phyloP scores from a whole-genome alignment of 2,113 vertebrate species.

The Phalacrocorax pelagicus region DNA sequence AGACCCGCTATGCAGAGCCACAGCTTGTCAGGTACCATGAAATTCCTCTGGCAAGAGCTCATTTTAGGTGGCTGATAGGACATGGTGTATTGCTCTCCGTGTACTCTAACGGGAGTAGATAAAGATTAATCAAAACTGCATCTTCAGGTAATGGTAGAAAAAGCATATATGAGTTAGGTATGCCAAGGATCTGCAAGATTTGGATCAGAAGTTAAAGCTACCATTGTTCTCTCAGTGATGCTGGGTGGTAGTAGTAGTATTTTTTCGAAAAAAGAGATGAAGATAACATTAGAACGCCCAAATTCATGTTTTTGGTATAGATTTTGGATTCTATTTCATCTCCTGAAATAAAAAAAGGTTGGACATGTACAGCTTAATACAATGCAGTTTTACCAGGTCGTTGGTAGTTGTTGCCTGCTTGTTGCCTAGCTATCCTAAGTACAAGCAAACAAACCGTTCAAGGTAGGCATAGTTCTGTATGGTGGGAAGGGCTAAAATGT shows the following conservation, averaged over 20 bases:
- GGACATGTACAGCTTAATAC: not conserved
- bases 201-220: not conserved
- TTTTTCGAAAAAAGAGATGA: not conserved
- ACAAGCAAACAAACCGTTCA: conserved; percentile 12
- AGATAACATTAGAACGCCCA: not conserved
- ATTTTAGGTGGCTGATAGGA: not conserved
- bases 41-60: not conserved
- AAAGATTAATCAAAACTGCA: not conserved
- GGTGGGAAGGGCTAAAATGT: not conserved
- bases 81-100: not conserved
- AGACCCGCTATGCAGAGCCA: not conserved
- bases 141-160: not conserved
- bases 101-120: not conserved
- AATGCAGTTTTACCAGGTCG: not conserved
- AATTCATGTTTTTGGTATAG: not conserved
- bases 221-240: not conserved
- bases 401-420: not conserved
- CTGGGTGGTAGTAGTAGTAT: not conserved
- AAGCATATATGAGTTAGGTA: not conserved
- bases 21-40: not conserved
- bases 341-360: not conserved
- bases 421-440: conserved; percentile 40
- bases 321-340: not conserved
- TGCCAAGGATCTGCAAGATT: not conserved
- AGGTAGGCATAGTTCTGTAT: not conserved